Evolutionary conservation across 1,140 invertebrate species (phyloP).

Genomic region (Charaxes varanes): DNA sequence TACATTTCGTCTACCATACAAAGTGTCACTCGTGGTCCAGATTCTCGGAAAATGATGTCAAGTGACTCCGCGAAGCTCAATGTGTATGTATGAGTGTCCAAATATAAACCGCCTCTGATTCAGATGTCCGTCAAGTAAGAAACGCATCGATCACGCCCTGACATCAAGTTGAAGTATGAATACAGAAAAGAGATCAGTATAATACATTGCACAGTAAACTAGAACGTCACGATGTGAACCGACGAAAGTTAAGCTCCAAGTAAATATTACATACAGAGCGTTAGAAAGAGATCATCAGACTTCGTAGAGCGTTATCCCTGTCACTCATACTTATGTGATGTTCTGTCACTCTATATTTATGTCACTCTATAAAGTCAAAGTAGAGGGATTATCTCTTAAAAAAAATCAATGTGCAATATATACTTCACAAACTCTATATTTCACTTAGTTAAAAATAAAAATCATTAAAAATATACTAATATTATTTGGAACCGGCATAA

Average conservation of each 20-base stretch:
- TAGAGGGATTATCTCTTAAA: too few relatives aligned
- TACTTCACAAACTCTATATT: too few relatives aligned
- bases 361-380: too few relatives aligned
- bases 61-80: not conserved
- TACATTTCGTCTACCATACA: too few relatives aligned
- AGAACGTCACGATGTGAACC: not conserved
- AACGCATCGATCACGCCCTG: not conserved
- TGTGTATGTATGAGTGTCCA: not conserved
- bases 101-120: conserved; percentile 3
- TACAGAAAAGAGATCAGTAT: not conserved
- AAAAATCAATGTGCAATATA: too few relatives aligned
- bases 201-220: not conserved
- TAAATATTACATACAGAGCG: not conserved
- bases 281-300: not conserved
- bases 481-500: too few relatives aligned
- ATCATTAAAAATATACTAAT: too few relatives aligned
- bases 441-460: too few relatives aligned
- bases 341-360: too few relatives aligned
- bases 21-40: too few relatives aligned
- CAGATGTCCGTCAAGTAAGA: conserved; percentile 2
- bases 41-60: conserved; percentile 10
- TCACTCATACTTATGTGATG: too few relatives aligned
- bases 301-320: too few relatives aligned
- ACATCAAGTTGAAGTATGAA: not conserved
- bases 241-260: not conserved